Conservation (phyloP, 1,140 invertebrate genomes). For the Anoplolepis gracilipes region DNA sequence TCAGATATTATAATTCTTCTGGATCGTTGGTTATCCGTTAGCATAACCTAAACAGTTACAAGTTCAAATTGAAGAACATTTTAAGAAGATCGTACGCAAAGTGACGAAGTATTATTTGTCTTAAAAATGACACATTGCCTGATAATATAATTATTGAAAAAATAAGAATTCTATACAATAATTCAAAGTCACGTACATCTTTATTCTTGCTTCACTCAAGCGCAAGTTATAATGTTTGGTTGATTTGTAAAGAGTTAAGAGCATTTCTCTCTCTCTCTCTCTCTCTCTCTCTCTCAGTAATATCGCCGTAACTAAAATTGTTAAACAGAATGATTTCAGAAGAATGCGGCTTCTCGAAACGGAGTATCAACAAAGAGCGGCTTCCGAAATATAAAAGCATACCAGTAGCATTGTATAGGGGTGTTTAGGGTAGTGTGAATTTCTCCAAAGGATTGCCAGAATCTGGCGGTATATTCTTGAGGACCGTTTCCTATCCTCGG, state of each 20-base stretch:
- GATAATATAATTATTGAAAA: slow-evolving; percentile 1
- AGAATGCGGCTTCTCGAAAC: slow-evolving; percentile 32
- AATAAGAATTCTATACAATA: background rate
- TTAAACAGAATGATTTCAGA: slow-evolving; percentile 7
- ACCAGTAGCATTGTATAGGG: slow-evolving; percentile 50
- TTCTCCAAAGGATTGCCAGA: slow-evolving; percentile 75
- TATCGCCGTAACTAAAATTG: slow-evolving; percentile 38
- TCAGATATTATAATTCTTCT: slow-evolving; percentile 36
- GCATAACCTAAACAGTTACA: slow-evolving; percentile 52
- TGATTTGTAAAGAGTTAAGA: slow-evolving; percentile 10
- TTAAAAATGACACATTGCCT: background rate
- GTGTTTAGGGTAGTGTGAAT: slow-evolving; percentile 75
- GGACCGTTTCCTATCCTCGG: slow-evolving; percentile 62
- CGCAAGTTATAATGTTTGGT: background rate
- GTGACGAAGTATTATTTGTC: background rate
- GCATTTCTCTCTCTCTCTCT: too few species aligned
- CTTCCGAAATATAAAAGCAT: slow-evolving; percentile 38
- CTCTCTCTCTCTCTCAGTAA: background rate
- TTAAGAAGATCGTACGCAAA: background rate
- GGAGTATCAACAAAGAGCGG: slow-evolving; percentile 50
- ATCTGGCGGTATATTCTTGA: slow-evolving; percentile 72
- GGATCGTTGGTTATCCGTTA: slow-evolving; percentile 4
- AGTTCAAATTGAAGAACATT: slow-evolving; percentile 1
- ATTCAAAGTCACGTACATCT: background rate
- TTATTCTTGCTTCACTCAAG: background rate